Conservation (phyloP, 1,140 invertebrate species). For the Tetramorium alpestre region DNA sequence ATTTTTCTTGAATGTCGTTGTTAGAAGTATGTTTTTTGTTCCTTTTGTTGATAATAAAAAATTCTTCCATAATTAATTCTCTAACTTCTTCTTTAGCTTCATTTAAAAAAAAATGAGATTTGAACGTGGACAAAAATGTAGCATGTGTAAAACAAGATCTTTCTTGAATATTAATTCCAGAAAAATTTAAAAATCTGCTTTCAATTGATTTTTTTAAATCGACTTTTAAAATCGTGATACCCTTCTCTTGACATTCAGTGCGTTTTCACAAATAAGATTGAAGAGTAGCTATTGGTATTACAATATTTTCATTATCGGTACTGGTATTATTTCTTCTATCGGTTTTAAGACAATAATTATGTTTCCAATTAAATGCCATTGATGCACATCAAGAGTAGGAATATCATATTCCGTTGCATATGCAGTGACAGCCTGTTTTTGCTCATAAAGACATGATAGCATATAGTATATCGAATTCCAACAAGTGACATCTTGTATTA, state of each 20-base stretch:
- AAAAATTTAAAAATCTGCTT: background rate
- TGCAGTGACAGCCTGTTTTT: background rate
- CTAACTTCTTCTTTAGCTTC: background rate
- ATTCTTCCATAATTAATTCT: background rate
- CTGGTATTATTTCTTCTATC: constrained; percentile 2
- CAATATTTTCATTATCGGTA: constrained; percentile 1
- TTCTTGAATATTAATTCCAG: background rate
- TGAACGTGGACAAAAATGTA: constrained; percentile 4
- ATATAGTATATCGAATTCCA: background rate
- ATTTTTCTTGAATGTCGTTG: too few species aligned
- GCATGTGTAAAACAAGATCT: background rate
- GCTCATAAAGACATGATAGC: background rate
- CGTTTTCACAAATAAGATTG: background rate
- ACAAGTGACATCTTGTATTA: background rate
- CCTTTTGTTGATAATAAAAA: background rate
- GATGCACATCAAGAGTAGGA: background rate
- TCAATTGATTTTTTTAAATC: background rate
- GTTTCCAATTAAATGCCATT: background rate
- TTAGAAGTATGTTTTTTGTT: background rate
- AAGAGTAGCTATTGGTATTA: background rate
- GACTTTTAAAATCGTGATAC: background rate
- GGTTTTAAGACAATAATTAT: background rate
- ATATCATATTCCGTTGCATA: background rate
- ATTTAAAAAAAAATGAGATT: background rate
- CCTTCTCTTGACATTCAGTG: background rate